These are phyloP conservation scores for Drosophila pallidifrons DNA, from an alignment of 1,140 invertebrate species.

Conservation along the genomic window DNA sequence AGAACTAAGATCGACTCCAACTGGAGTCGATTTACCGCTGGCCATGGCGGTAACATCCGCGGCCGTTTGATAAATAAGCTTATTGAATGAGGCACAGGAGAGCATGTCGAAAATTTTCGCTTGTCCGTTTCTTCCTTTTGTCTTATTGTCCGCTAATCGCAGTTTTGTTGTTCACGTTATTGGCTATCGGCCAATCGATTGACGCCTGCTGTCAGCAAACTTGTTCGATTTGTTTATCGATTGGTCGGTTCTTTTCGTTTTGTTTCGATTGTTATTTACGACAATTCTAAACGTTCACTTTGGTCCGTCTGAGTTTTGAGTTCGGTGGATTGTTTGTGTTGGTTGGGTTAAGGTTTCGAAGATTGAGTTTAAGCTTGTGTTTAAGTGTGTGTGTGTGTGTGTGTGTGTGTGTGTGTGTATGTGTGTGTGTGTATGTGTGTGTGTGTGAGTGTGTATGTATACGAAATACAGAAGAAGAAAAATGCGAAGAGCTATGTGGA, in stretches of 20 bases:
- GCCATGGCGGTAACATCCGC: slow-evolving; percentile 51
- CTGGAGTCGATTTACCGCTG: slow-evolving; percentile 40
- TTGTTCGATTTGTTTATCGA: slow-evolving; percentile 50
- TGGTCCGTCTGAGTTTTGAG: slow-evolving; percentile 43
- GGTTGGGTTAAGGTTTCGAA: slow-evolving; percentile 25
- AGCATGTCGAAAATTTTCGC: slow-evolving; percentile 59
- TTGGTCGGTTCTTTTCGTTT: slow-evolving; percentile 24
- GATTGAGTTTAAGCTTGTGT: too few relatives aligned
- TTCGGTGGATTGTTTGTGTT: slow-evolving; percentile 2
- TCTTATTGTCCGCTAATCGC: slow-evolving; percentile 10
- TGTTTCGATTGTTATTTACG: slow-evolving; percentile 51
- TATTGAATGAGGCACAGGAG: slow-evolving; percentile 79
- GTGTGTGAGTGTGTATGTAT: slow-evolving; percentile 15
- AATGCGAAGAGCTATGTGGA: slow-evolving; percentile 21
- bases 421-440: slow-evolving; percentile 14
- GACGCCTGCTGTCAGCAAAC: slow-evolving; percentile 11
- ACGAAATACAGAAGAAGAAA: neutral
- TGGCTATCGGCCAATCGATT: slow-evolving; percentile 16
- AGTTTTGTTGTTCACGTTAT: slow-evolving; percentile 7
- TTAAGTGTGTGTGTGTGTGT: slow-evolving; percentile 26
- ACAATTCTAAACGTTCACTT: slow-evolving; percentile 54
- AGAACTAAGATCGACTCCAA: slow-evolving; percentile 27
- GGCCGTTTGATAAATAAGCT: slow-evolving; percentile 70
- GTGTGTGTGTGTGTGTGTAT: slow-evolving; percentile 5
- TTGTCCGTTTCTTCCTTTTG: slow-evolving; percentile 25